phyloP scores from a whole-genome alignment of 2,797 vertebrate species.

The Carcharodon carcharias region DNA sequence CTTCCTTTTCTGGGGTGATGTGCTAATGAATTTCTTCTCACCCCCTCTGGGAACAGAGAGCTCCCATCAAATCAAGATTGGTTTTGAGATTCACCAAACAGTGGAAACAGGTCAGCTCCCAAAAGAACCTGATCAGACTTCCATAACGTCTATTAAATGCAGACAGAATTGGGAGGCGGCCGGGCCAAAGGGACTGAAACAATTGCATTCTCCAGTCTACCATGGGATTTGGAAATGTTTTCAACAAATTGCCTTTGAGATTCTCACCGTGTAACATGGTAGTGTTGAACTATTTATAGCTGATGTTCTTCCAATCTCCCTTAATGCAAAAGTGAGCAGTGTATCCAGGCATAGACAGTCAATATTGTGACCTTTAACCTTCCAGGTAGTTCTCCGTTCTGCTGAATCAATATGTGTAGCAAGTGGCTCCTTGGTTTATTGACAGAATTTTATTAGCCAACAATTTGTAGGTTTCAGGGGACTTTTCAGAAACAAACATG shows the following conservation, averaged over 20 bases:
- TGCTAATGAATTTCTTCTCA: not conserved
- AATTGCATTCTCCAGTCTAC: slow-evolving; percentile 32
- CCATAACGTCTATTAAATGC: not conserved
- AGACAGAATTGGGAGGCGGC: not conserved
- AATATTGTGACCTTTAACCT: slow-evolving; percentile 33
- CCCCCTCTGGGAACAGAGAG: not conserved
- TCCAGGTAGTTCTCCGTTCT: slow-evolving; percentile 19
- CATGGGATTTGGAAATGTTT: slow-evolving; percentile 29
- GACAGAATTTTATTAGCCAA: slow-evolving; percentile 21
- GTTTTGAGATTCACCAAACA: slow-evolving; percentile 16
- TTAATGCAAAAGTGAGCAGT: slow-evolving; percentile 4
- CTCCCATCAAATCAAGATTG: slow-evolving; percentile 22
- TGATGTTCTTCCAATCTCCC: not conserved
- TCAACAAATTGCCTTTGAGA: slow-evolving; percentile 31
- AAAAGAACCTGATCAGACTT: not conserved
- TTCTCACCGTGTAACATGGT: not conserved
- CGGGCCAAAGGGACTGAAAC: slow-evolving; percentile 6
- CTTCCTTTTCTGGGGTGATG: not conserved
- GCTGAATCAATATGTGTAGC: slow-evolving; percentile 20
- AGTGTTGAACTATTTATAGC: slow-evolving; percentile 8
- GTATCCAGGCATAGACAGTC: slow-evolving; percentile 23
- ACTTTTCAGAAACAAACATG: not conserved
- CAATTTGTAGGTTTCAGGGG: not conserved
- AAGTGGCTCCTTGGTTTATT: slow-evolving; percentile 15
- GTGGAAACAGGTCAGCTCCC: slow-evolving; percentile 8